A percentile compares a stretch with the other conserved stretches of the same genome.
Conservation (phyloP, 1,140 invertebrate species). For the Nixonia krombeini region DNA sequence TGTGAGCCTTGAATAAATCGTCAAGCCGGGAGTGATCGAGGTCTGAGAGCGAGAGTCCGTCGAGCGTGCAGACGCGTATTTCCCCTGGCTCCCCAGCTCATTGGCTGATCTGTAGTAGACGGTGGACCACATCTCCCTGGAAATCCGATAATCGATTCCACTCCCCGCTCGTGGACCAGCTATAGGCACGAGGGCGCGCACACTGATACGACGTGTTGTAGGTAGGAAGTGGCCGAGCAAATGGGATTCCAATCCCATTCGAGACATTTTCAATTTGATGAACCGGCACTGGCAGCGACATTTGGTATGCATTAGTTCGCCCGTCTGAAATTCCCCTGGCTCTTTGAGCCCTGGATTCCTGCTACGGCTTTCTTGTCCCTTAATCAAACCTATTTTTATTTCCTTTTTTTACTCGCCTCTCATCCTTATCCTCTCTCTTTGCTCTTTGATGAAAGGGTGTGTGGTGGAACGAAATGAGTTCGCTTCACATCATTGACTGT, state of each 20-base stretch:
- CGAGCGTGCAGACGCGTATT: slow-evolving; percentile 22
- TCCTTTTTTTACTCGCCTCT: not conserved
- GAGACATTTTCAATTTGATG: slow-evolving; percentile 57
- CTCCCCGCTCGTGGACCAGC: slow-evolving; percentile 13
- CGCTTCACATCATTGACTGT: not conserved
- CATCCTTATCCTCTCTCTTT: not conserved
- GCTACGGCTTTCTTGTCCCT: slow-evolving; percentile 30
- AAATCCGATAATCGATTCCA: slow-evolving; percentile 42
- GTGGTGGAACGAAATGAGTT: not conserved
- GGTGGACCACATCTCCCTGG: not conserved
- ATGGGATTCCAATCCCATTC: slow-evolving; percentile 47
- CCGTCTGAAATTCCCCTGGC: slow-evolving; percentile 35
- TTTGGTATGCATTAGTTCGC: slow-evolving; percentile 60
- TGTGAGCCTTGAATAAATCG: slow-evolving; percentile 21
- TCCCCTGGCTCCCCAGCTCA: slow-evolving; percentile 1
- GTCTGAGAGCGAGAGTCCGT: not conserved
- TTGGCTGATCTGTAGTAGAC: too few relatives aligned
- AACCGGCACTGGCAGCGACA: slow-evolving; percentile 46
- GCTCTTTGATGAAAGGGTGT: slow-evolving; percentile 13
- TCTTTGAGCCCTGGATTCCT: slow-evolving; percentile 38
- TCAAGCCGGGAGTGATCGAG: slow-evolving; percentile 9
- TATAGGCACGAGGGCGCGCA: slow-evolving; percentile 1
- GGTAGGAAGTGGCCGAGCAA: slow-evolving; percentile 18
- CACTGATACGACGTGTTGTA: not conserved
- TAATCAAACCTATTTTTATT: slow-evolving; percentile 42